A percentile compares a stretch with the other conserved stretches of the same genome.
Evolutionary conservation across 2,113 vertebrate species (phyloP).

Genomic region (Delphinapterus leucas): DNA sequence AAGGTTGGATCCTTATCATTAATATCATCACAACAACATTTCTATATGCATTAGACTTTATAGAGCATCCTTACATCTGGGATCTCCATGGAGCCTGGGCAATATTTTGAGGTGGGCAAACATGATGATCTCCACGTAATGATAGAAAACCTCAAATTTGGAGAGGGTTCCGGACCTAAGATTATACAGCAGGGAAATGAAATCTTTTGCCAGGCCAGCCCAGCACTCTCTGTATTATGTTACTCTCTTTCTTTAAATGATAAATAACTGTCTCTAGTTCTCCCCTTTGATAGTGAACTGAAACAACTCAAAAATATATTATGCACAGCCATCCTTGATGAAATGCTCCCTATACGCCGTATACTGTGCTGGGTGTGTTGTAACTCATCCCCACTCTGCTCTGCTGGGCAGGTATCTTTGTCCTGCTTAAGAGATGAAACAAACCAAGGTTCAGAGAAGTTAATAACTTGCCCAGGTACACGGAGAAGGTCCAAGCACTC

Average conservation of each 20-base stretch:
- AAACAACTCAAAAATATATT: neutral
- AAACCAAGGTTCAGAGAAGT: neutral
- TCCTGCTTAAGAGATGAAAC: neutral
- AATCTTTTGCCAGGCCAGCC: neutral
- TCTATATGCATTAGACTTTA: neutral
- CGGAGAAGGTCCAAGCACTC: neutral
- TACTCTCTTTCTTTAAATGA: constrained; percentile 26
- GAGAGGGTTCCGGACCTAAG: neutral
- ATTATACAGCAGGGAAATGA: neutral
- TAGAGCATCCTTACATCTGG: neutral
- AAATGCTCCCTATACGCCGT: neutral
- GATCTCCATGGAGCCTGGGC: neutral
- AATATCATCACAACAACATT: neutral
- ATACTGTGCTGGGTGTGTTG: neutral
- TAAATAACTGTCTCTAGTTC: neutral
- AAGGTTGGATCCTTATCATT: neutral
- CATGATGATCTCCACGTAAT: neutral
- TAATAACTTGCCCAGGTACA: neutral
- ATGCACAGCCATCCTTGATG: neutral
- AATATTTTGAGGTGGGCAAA: neutral
- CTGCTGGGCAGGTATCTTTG: neutral
- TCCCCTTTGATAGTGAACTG: neutral
- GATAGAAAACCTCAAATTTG: neutral
- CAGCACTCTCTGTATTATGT: neutral
- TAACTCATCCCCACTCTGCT: neutral